Evolutionary conservation across 2,888 invertebrate species (phyloP).

Genomic region (Phortica okadai): DNA sequence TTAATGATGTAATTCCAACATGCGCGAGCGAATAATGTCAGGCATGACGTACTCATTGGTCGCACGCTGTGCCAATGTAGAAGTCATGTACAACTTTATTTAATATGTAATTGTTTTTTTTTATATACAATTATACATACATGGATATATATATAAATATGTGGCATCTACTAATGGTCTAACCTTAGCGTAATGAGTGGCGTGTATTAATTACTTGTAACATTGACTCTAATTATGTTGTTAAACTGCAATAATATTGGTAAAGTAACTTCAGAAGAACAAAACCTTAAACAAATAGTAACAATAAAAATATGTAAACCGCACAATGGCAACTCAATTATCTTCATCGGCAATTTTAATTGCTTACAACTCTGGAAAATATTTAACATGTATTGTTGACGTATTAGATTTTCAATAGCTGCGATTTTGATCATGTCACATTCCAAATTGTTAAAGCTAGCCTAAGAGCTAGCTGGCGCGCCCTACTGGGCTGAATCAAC

Average conservation of each 20-base stretch:
- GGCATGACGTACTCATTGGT: slow-evolving; percentile 4
- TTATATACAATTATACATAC: not conserved
- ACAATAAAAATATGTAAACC: not conserved
- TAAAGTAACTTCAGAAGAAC: not conserved
- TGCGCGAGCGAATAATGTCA: not conserved
- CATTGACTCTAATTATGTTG: not conserved
- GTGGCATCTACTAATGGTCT: not conserved
- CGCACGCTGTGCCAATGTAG: not conserved
- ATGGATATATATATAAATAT: too few relatives aligned
- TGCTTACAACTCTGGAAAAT: too few relatives aligned
- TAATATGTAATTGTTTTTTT: not conserved
- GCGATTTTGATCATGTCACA: too few relatives aligned
- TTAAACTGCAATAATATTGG: not conserved
- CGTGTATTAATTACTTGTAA: not conserved
- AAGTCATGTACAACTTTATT: not conserved
- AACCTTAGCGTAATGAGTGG: not conserved
- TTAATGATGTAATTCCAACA: slow-evolving; percentile 61
- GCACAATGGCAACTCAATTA: too few relatives aligned
- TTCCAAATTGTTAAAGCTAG: too few relatives aligned
- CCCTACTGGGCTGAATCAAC: too few relatives aligned
- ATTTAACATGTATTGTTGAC: too few relatives aligned
- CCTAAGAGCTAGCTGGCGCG: too few relatives aligned
- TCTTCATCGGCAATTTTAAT: too few relatives aligned
- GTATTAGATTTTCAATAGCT: too few relatives aligned
- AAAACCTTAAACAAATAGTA: not conserved